Percentiles rank a stretch among this genome's conserved stretches.
These are phyloP conservation scores for Trachelipus rathkii DNA, from an alignment of 1,140 invertebrate species.

Conservation along the genomic window DNA sequence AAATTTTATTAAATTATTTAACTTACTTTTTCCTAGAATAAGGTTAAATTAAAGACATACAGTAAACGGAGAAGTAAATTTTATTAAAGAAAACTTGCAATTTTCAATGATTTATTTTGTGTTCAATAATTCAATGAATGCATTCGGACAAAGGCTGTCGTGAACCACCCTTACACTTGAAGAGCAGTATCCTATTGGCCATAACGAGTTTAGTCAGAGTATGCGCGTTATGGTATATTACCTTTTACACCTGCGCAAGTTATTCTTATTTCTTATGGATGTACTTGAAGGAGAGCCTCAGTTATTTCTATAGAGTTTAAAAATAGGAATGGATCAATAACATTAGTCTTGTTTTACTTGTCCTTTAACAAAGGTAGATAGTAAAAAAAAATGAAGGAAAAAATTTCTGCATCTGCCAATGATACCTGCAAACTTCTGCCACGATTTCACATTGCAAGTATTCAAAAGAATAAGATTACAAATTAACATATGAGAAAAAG, in stretches of 20 bases:
- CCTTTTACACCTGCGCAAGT: constrained; percentile 7
- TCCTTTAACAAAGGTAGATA: background rate
- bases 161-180: constrained; percentile 8
- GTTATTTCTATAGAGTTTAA: constrained; percentile 1
- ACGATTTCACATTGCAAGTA: no score
- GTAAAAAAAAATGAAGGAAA: no score
- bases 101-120: background rate
- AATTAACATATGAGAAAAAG: no score
- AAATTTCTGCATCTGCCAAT: no score
- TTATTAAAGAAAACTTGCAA: no score
- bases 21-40: no score
- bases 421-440: no score
- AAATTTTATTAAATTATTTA: no score
- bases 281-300: constrained; percentile 6
- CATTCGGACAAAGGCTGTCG: constrained; percentile 7
- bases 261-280: constrained; percentile 6
- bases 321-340: constrained; percentile 10
- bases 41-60: no score
- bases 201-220: constrained; percentile 4
- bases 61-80: no score
- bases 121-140: background rate
- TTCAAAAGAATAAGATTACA: no score
- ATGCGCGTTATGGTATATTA: constrained; percentile 10
- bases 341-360: constrained; percentile 4
- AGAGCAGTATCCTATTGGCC: background rate